Evolutionary conservation across 2,888 invertebrate genomes (phyloP).

Genomic region (Yponomeuta sedellus): DNA sequence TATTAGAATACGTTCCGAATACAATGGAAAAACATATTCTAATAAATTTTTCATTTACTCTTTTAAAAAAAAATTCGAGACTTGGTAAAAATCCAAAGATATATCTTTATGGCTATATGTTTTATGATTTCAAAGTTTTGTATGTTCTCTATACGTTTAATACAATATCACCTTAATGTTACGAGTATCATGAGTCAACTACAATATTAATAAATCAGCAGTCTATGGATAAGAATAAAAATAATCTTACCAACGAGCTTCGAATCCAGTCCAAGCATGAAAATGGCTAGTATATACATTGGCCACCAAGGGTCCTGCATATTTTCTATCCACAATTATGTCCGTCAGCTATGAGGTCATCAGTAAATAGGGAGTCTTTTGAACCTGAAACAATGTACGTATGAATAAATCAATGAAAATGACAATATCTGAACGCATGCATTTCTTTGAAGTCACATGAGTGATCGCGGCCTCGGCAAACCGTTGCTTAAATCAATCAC

Average conservation of each 20-base stretch:
- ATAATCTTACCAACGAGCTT: slow-evolving; percentile 54
- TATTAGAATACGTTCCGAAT: too few species aligned
- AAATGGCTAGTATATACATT: slow-evolving; percentile 52
- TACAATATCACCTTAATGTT: neutral
- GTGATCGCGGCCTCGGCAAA: too few species aligned
- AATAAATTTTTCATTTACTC: too few species aligned
- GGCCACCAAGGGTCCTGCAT: slow-evolving; percentile 62
- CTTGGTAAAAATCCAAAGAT: too few species aligned
- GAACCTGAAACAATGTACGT: too few species aligned
- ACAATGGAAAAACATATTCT: too few species aligned
- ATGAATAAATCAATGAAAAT: too few species aligned
- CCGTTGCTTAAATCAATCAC: too few species aligned
- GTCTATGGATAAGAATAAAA: neutral
- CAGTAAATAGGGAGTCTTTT: neutral
- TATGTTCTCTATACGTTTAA: too few species aligned
- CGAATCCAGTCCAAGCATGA: slow-evolving; percentile 62
- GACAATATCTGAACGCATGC: neutral
- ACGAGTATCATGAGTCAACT: neutral
- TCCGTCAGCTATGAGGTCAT: slow-evolving; percentile 20
- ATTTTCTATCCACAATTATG: slow-evolving; percentile 36
- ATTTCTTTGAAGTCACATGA: neutral
- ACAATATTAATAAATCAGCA: neutral
- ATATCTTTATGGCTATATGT: too few species aligned
- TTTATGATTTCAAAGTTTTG: too few species aligned
- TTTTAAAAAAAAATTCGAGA: too few species aligned